phyloP scores from a whole-genome alignment of 2,888 invertebrate genomes.

The Drosophila eohydei region DNA sequence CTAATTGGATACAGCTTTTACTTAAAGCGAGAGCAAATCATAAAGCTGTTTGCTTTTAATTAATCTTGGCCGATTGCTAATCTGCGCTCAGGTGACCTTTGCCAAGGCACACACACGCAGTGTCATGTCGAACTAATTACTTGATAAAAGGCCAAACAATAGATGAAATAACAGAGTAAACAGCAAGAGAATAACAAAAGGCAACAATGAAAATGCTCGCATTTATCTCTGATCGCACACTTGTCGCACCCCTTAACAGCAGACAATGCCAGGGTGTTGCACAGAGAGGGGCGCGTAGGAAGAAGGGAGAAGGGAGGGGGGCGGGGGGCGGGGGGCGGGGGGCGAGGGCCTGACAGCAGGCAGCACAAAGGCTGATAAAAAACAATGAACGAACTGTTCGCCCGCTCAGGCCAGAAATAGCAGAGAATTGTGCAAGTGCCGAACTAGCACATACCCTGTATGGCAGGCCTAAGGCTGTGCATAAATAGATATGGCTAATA shows the following conservation, averaged over 20 bases:
- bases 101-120: constrained; percentile 8
- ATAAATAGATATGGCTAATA: too few species aligned
- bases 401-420: constrained; percentile 1
- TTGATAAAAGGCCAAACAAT: constrained; percentile 71
- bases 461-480: accelerated
- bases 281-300: background rate
- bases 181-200: constrained; percentile 38
- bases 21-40: background rate
- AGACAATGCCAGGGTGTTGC: background rate
- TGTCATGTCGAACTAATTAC: constrained; percentile 67
- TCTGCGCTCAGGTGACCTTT: constrained; percentile 33
- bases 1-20: background rate
- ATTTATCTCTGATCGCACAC: constrained; percentile 70
- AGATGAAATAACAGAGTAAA: constrained; percentile 43
- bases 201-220: constrained; percentile 52
- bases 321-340: background rate
- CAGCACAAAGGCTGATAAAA: constrained; percentile 40
- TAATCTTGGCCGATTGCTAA: constrained; percentile 25
- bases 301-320: too few species aligned
- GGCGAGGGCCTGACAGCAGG: constrained; percentile 7
- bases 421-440: background rate
- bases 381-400: constrained; percentile 48
- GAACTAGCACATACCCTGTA: constrained; percentile 12
- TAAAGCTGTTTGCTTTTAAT: constrained; percentile 6
- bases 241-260: constrained; percentile 36